A percentile compares a stretch with the other conserved stretches of the same genome.
These are phyloP conservation scores for Notospermus geniculatus DNA, from an alignment of 1,140 invertebrate genomes.

Conservation along the genomic window DNA sequence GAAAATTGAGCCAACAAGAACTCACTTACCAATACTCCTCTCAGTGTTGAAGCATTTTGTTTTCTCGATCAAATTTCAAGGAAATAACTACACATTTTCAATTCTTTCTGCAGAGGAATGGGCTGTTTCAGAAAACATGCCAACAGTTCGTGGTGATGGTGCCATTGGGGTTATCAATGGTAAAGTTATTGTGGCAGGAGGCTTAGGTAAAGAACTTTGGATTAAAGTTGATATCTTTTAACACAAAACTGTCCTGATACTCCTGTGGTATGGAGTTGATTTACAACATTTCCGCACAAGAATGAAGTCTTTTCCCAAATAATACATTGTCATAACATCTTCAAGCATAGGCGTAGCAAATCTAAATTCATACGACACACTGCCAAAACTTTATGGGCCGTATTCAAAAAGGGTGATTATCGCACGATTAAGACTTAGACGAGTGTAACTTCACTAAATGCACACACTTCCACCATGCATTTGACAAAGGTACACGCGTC, in stretches of 20 bases:
- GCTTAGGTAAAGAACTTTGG: conserved; percentile 36
- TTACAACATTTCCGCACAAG: not conserved
- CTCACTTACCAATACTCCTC: too few species aligned
- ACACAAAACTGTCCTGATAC: not conserved
- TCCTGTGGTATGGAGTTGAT: not conserved
- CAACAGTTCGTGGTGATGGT: conserved; percentile 49
- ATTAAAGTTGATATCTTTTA: not conserved
- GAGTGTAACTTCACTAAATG: too few species aligned
- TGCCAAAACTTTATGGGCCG: too few species aligned
- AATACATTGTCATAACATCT: not conserved
- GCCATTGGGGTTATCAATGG: conserved; percentile 39
- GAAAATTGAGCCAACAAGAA: too few species aligned
- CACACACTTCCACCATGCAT: too few species aligned
- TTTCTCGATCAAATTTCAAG: too few species aligned
- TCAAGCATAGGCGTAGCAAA: too few species aligned
- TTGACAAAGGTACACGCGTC: too few species aligned
- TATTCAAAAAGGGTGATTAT: too few species aligned
- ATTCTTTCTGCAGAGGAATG: conserved; percentile 40
- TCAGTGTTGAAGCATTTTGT: too few species aligned
- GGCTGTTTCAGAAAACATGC: conserved; percentile 36
- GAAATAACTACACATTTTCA: not conserved
- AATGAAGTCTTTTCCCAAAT: not conserved
- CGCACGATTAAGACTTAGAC: too few species aligned
- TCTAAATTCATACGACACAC: too few species aligned
- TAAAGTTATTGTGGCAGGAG: conserved; percentile 48